Conservation (phyloP, 2,113 vertebrate genomes). For the Callopanchax toddi region DNA sequence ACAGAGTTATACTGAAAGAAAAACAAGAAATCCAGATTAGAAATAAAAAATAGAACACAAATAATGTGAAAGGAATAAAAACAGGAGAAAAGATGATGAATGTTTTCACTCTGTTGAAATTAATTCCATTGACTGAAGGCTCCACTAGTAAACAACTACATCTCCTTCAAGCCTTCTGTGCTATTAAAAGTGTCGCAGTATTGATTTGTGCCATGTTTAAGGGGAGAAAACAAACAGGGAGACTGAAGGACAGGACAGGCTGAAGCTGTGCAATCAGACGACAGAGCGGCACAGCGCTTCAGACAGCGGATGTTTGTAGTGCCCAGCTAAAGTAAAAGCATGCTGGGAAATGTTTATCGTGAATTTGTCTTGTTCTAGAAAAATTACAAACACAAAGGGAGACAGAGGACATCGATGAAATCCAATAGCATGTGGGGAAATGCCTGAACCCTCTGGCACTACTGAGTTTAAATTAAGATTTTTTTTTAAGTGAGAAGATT, state of each 20-base stretch:
- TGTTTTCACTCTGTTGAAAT: constrained; percentile 33
- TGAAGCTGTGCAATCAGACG: constrained; percentile 39
- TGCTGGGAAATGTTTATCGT: constrained; percentile 57
- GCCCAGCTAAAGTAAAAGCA: constrained; percentile 37
- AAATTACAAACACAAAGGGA: constrained; percentile 32
- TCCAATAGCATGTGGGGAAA: constrained; percentile 41
- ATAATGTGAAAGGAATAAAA: too few species aligned
- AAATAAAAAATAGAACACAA: background rate
- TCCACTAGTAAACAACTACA: constrained; percentile 33
- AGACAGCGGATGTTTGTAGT: constrained; percentile 30
- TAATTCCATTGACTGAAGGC: constrained; percentile 10
- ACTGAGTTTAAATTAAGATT: constrained; percentile 20
- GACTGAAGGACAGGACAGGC: constrained; percentile 39
- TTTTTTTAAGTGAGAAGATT: background rate
- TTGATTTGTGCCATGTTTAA: constrained; percentile 50
- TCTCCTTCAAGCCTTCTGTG: constrained; percentile 41
- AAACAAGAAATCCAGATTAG: background rate
- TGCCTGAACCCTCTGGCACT: constrained; percentile 27
- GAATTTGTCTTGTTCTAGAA: constrained; percentile 50
- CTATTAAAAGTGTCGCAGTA: constrained; percentile 55
- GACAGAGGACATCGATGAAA: constrained; percentile 58
- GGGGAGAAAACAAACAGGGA: constrained; percentile 42
- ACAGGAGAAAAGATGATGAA: too few species aligned
- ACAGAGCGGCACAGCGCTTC: constrained; percentile 41
- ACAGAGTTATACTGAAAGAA: constrained; percentile 87